Evolutionary conservation across 2,113 vertebrate species (phyloP), one percentile per base, ranked within the genome.

Genomic region (Athene noctua): DNA sequence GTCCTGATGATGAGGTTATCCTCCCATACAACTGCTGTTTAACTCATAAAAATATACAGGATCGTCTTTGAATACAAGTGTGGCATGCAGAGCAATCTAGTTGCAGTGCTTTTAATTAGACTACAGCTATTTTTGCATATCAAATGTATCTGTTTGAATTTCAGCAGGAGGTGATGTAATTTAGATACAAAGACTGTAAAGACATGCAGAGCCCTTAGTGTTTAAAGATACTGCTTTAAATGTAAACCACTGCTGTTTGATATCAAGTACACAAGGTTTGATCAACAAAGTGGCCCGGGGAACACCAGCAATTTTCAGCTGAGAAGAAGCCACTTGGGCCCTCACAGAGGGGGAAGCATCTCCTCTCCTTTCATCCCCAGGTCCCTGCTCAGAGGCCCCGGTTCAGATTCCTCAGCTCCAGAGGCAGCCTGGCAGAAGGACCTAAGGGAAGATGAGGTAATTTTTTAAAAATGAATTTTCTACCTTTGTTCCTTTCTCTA

Each of bases 71-170:
- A 57, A 40, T 82, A 88, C 58, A 93, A 80, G 52, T 15, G 40
- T 80, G 58, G 27, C 91, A 88, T 63, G 72, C 91, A 91, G 88
- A 86, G 71, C 59, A 77, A 81, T 59, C 65, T 84, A 94, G 29
- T n/a, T 49, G 65, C 61, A 68, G n/a, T 89, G 73, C 57, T 92
- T 92, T 96, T 96, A 96, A 92, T 97, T 94, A 96, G 89, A 84
- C 52, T 36, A 79, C 32, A 89, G 58, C 78, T 96, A 42, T 65
- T 95, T 95, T 95, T 95, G 73, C 90, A 79, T 95, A 94, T 95
- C 84, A 91, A 81, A 92, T 79, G 29, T 20, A 87, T 89, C 91
- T 67, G 46, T 88, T 88, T 10, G 4, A 91, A 91, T 94, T 95
- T 91, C 93, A 89, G 86, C 84, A 94, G 94, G 91, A 85, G 78